Base-by-base conservation (phyloP, 2,888 invertebrate species). In the Brachypterus glaber region DNA sequence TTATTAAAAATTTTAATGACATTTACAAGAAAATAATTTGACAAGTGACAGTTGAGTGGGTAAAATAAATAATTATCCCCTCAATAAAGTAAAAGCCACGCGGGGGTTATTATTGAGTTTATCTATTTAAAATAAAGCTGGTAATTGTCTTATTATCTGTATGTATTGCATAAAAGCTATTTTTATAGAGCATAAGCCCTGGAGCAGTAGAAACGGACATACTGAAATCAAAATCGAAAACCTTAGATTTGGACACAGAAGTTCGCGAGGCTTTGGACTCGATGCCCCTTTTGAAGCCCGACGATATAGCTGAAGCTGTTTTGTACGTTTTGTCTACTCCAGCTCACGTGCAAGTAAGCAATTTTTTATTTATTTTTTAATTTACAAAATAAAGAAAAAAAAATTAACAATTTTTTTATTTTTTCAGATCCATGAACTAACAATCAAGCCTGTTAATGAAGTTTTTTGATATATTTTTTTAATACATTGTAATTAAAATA, bases 181-280 rank as follows among this genome's bases (percentile, higher is more conserved):
- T 35, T 50, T 50, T 49, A n/a, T 35, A 57, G 57, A 54, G 53
- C 32, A 44, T 57, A 21, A 55, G 54, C 41, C 57, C 57, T 5
- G 55, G 55, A 9, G 16, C 41, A 3, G 51, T 51, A 9, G 37
- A 36, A 13, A 52, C 55, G 4, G 51, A 52, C 35, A 44, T 53
- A 26, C 9, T 32, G 17, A 31, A 44, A 4, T 11, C 12, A 13
- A 27, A 27, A 27, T 41, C 42, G 4, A 31, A 39, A 1, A 24
- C 30, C 12, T 15, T 42, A 1, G 16, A 17, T 2, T 15, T 42
- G 1, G 7, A 31, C 2, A 5, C 30, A 37, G 4, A 14, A 27
- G 7, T 27, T 39, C 1, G 41, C 11, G 27, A 31, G 3, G 27
- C 27, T 11, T 27, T 27, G 12, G 12, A 27, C 4, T 5, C 27